Evolutionary conservation across 2,797 vertebrate genomes (phyloP), one percentile per base, ranked within the genome.

Genomic region (Enteromius argenteus): DNA sequence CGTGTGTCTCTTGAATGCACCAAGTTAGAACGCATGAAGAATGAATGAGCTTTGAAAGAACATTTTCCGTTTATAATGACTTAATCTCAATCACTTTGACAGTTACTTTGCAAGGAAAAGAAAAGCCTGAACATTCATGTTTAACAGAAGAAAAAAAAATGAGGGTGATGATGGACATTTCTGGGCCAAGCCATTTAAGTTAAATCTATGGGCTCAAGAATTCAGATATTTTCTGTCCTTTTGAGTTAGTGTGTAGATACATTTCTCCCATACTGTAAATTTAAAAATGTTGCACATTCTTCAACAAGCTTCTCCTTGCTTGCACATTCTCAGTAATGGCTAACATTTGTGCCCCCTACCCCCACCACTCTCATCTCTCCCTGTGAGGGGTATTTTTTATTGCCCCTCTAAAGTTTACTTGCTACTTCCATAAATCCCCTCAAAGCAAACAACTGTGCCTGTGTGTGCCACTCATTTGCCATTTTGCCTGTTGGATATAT

Each of bases 401-500:
- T 80, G 80, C 77, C 42, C 49, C 37, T 89, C 71, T 75, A 81
- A 73, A 69, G 77, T 78, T 67, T 73, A 37, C 80, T 80, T 80
- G 76, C 49, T 74, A 87, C 85, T 80, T 80, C 51, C 35, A 79
- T 86, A 84, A 85, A 87, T 80, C 64, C 84, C 72, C 72, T 80
- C 37, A 74, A 82, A 84, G 82, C 81, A 87, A 87, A 87, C 68
- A 83, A 62, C 51, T 35, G 68, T 49, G 39, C 60, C 76, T 66
- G 11, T 79, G 49, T 71, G 60, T 27, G 64, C 71, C 44, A 83
- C 74, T 78, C n/a, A 68, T 44, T 42, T 64, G 58, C 27, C 75
- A 77, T 44, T 62, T 42, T 78, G 56, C 23, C 39, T 11, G 37
- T 78, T 79, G 39, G 13, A 37, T 14, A 68, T 42, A 42, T 9